A percentile compares a stretch with the other conserved stretches of the same genome.
Conservation (phyloP, 2,113 vertebrate genomes). For the Hystrix cristata region DNA sequence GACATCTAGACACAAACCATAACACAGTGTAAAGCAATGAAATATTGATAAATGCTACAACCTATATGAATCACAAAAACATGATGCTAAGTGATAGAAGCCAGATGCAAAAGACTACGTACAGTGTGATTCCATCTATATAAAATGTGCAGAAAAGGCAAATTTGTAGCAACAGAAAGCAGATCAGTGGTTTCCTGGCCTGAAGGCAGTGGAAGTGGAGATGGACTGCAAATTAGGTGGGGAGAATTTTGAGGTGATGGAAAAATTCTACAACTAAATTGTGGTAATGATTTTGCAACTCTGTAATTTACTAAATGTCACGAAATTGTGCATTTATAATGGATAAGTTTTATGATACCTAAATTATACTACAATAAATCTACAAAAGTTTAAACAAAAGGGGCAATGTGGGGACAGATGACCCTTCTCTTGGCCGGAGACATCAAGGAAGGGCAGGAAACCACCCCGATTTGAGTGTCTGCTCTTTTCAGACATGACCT, state of each 20-base stretch:
- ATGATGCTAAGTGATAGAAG: neutral
- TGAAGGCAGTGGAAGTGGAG: neutral
- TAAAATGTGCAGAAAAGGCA: constrained; percentile 35
- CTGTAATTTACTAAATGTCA: constrained; percentile 47
- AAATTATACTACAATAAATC: constrained; percentile 46
- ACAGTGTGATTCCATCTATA: neutral
- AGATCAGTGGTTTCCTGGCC: constrained; percentile 1
- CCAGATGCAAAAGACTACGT: neutral
- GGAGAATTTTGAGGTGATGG: neutral
- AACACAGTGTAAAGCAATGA: neutral
- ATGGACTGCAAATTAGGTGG: neutral
- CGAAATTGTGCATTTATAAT: neutral
- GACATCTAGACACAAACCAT: too few relatives aligned
- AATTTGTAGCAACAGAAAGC: neutral
- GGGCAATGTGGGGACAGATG: neutral
- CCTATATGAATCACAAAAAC: neutral
- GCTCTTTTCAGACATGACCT: neutral
- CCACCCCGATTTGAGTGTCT: neutral
- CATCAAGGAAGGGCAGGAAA: neutral
- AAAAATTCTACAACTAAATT: constrained; percentile 31
- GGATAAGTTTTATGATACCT: neutral
- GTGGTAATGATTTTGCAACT: neutral
- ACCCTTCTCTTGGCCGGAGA: neutral
- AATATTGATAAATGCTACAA: neutral
- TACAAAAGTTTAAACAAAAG: neutral